These are phyloP conservation scores for Rhysida immarginata DNA, from an alignment of 1,140 invertebrate genomes.

Conservation along the genomic window DNA sequence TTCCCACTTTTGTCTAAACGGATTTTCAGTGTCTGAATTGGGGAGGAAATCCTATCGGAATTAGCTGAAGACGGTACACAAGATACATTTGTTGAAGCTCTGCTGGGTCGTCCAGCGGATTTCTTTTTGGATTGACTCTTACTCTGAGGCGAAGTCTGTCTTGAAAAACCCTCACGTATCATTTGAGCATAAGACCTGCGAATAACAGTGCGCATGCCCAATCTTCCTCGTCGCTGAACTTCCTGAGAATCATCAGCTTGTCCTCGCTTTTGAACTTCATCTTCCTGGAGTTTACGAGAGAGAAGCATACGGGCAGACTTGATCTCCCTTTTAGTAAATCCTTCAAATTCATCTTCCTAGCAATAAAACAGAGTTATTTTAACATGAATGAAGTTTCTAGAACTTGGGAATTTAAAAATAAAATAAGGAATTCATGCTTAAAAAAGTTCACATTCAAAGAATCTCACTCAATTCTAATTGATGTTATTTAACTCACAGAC, in stretches of 20 bases:
- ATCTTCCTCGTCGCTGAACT: not conserved
- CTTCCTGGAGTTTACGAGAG: not conserved
- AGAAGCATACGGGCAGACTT: slow-evolving; percentile 6
- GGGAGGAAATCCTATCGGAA: not conserved
- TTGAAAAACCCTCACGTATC: not conserved
- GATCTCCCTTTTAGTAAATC: slow-evolving; percentile 25
- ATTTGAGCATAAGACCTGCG: slow-evolving; percentile 3
- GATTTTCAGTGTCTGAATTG: not conserved
- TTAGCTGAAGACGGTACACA: not conserved
- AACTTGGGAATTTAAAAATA: no score
- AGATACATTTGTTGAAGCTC: not conserved
- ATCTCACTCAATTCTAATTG: no score
- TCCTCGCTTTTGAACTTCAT: not conserved
- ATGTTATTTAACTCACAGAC: no score
- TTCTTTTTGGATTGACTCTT: not conserved
- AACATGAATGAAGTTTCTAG: no score
- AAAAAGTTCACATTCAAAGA: no score
- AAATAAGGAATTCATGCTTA: no score
- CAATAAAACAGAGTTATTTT: no score
- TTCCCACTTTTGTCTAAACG: not conserved
- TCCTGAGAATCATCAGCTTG: not conserved
- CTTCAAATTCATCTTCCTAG: slow-evolving; percentile 29
- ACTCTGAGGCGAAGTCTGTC: not conserved
- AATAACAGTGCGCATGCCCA: not conserved
- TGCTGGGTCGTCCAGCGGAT: not conserved